Evolutionary conservation across 1,140 invertebrate species (phyloP).

Genomic region (Paraescarpia echinospica): DNA sequence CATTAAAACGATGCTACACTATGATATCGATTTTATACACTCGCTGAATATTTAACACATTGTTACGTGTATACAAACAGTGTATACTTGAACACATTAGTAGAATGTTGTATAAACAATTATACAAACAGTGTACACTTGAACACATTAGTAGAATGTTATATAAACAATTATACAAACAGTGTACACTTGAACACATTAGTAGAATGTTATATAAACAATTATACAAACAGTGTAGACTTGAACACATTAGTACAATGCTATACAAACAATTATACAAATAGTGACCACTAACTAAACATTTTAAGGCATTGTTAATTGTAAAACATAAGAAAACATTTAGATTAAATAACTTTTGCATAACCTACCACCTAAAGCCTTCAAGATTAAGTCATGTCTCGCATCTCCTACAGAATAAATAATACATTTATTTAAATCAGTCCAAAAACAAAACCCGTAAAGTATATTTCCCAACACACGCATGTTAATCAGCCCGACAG

Average conservation of each 20-base stretch:
- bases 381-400: no score
- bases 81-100: no score
- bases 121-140: no score
- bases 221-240: neutral
- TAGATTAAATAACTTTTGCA: no score
- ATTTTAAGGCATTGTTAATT: no score
- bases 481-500: neutral
- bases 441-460: neutral
- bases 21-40: neutral
- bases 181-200: neutral
- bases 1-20: neutral
- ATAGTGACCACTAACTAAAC: neutral
- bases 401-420: no score
- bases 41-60: neutral
- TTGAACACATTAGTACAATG: neutral
- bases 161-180: no score
- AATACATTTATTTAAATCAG: no score
- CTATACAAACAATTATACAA: neutral
- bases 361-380: no score
- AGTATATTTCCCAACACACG: neutral
- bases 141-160: no score
- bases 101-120: no score
- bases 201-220: neutral
- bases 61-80: neutral
- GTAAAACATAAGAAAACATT: no score